phyloP scores from a whole-genome alignment of 1,140 invertebrate genomes.

The Brachionus manjavacas region DNA sequence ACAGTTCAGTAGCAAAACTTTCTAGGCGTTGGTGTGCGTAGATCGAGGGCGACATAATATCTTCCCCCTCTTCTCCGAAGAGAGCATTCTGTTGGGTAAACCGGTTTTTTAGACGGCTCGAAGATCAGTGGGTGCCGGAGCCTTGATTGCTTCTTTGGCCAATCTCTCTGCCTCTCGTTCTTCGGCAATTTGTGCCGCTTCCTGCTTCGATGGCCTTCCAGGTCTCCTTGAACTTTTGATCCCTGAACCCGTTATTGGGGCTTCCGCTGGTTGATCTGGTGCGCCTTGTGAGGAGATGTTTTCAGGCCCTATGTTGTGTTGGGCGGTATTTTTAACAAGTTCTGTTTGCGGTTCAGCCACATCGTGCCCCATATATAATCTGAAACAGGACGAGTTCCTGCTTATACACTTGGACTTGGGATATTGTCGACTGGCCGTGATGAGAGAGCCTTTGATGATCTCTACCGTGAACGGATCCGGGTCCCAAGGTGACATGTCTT shows the following conservation, averaged over 20 bases:
- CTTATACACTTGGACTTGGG: not conserved
- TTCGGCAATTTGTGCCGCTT: not conserved
- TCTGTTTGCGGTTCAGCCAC: not conserved
- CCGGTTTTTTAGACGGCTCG: not conserved
- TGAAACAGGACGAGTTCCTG: not conserved
- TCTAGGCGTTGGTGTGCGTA: too few relatives aligned
- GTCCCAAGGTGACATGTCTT: conserved; percentile 20
- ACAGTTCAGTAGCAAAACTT: too few relatives aligned
- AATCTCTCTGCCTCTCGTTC: not conserved
- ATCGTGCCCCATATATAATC: not conserved
- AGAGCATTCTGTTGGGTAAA: not conserved
- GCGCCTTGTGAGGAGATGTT: not conserved
- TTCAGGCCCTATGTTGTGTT: not conserved
- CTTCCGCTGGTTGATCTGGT: not conserved
- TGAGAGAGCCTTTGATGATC: not conserved
- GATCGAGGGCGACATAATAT: not conserved
- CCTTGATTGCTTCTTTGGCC: not conserved
- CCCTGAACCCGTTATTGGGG: not conserved
- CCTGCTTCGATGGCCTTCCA: not conserved
- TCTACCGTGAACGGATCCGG: conserved; percentile 44
- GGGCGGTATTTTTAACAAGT: not conserved
- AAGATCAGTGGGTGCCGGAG: not conserved
- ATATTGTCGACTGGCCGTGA: not conserved
- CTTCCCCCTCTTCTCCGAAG: not conserved
- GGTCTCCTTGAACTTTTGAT: not conserved